Evolutionary conservation across 2,797 vertebrate genomes (phyloP), one percentile per base, ranked within the genome.

Genomic region (Pagetopsis macropterus): DNA sequence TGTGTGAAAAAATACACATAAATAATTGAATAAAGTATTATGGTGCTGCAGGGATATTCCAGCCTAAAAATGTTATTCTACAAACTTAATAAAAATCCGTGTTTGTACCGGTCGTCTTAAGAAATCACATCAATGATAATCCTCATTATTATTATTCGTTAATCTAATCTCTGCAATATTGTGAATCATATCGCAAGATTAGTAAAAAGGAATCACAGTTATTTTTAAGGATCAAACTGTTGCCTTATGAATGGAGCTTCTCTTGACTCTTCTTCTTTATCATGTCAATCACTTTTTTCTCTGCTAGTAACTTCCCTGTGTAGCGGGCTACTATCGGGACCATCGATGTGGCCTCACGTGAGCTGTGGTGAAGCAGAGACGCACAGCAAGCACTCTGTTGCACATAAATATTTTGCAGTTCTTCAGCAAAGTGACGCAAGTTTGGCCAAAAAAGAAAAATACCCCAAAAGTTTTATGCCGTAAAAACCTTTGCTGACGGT

Each of bases 311-410:
- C 74, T 77, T 78, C 70, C 55, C 41, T 16, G 37, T 43, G 48
- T 23, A 12, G 13, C 10, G 1, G 31, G 52, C 59, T 56, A 33
- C 12, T 48, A 80, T 72, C 62, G 21, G 4, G 17, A 71, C 75
- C 51, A 23, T 4, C 10, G 12, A 75, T 75, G 37, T 63, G 77
- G 33, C 33, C 64, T 76, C 76, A 70, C 14, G 21, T 41, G 77
- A 69, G 40, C 56, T 67, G 72, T 4, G 33, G 72, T 60, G 3
- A 60, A 58, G 40, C 23, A 52, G 37, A 62, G 63, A 73, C 7
- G 43, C 41, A 72, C 17, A 40, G 23, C 5, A 5, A 17, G 56
- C 13, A 17, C 13, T 9, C 14, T 27, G 23, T 27, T 27, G 23
- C 23, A 27, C 23, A 27, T 3, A 3, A 27, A 27, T 27, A 27